Evolutionary conservation across 2,888 invertebrate species (phyloP), one percentile per base, ranked within the genome.

Genomic region (Drymonia ruficornis): DNA sequence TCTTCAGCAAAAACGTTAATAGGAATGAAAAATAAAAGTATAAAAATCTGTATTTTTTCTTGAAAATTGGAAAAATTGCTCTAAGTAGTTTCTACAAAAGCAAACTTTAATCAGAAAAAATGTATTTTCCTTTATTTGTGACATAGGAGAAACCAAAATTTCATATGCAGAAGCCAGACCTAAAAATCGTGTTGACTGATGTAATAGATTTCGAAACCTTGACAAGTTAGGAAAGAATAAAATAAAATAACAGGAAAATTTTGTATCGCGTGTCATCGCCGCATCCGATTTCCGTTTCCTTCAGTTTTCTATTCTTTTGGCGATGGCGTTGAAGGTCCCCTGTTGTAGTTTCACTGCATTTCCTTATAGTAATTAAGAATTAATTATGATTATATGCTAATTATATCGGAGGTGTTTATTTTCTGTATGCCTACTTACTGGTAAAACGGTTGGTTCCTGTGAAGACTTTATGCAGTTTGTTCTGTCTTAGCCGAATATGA

Each of bases 301-400:
- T 36, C 42, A 52, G 18, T 60, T 60, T 56, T 56, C 49, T 48
- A 55, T 56, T 52, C 56, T 55, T 55, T 63, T 47, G 55, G 58
- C 52, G 23, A 56, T 23, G 7, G 61, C 55, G 40, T 47, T 50
- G 59, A 54, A 48, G 53, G 52, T 59, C 56, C 28, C 52, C 49
- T 55, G 7, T 49, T 56, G 50, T 59, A 56, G 67, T 67, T 67
- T 63, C 59, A 61, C 58, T 49, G 50, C 34, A 58, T 58, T 55
- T 61, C 65, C 64, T 53, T 47, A 42, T 28, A 36, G 38, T 40
- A 58, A 50, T 49, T 65, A 13, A 59, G 48, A 65, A 59, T 64
- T 62, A 59, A 46, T 46, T 46, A 6, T 15, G 15, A n/a, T 29
- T 46, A 15, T n/a, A 19, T 28, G 16, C 5, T 13, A n/a, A 36